Evolutionary conservation across 2,888 invertebrate species (phyloP), one percentile per base, ranked within the genome.

Genomic region (Rhingia campestris): DNA sequence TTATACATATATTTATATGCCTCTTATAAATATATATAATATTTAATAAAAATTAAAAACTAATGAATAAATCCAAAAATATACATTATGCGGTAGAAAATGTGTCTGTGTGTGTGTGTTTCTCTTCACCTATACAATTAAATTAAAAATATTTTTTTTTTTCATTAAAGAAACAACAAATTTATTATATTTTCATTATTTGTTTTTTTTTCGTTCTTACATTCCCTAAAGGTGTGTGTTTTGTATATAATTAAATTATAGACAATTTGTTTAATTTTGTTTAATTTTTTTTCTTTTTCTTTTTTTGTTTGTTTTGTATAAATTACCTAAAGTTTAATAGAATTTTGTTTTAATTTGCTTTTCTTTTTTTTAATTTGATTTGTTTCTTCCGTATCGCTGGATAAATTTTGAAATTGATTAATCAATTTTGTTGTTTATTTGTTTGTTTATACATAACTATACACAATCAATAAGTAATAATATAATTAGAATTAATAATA

Each of bases 61-160:
- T 74, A 84, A 80, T 53, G 49, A 75, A 86, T 82, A 86, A 22
- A 72, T 82, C 49, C 74, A 76, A 81, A 81, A 76, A 54, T 73
- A 72, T 69, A 80, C 54, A 63, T 37, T 53, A 53, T 43, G 54
- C 54, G 66, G 69, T 59, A 58, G 10, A 70, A 85, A 81, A 81
- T 76, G 43, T 22, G 22, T 76, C 39, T 22, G 22, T 22, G 22
- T 22, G 22, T 22, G 22, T 22, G 22, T 22, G 22, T 22, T 22
- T 22, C 22, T 41, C 30, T 49, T 67, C 58, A 70, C 45, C 56
- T 76, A 76, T 69, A 67, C 72, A 67, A 74, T 61, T 54, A 30
- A 56, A 64, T 30, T 73, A 22, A 22, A 22, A 22, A 22, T 22
- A 45, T 66, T 53, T 61, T 54, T 30, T 58, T 37, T 49, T 69